Evolutionary conservation across 2,797 vertebrate genomes (phyloP), one percentile per base, ranked within the genome.

Genomic region (Gymnopithys bicolor): DNA sequence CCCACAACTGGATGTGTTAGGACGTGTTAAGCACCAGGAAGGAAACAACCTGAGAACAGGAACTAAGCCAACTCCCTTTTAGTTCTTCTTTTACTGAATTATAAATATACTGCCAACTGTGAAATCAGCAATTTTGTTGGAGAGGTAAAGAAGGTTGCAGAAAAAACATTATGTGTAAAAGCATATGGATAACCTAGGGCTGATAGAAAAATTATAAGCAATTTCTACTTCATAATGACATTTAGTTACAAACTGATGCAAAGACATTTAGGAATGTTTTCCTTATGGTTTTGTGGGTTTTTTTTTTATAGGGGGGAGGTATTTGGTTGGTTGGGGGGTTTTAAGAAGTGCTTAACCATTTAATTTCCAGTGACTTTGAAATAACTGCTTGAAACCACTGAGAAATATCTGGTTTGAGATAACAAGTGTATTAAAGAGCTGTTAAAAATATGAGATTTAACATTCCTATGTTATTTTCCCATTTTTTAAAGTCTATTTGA

Each of bases 61-160:
- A 80, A 12, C 23, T 39, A 55, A 81, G 79, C 17, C 58, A n/a
- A 33, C 24, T 64, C n/a, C 4, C 19, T 77, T 24, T 30, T 78
- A 55, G 27, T 75, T 67, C 19, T 80, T 84, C 13, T 55, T 66
- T 75, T 76, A 62, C 15, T 27, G 17, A 77, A 59, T 86, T 75
- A 41, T 85, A 73, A 89, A 84, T 45, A 46, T 37, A 52, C 13
- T 62, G 80, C 79, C 88, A 91, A 77, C n/a, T 93, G 77, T 88
- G 86, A 95, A 91, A 94, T 73, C 43, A 37, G n/a, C 33, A 39
- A 87, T 89, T 90, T 62, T 81, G 35, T 55, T 69, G 33, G 25
- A 79, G 51, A 87, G 70, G 41, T 75, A 79, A 88, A 84, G 76
- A 28, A 60, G 66, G 8, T 19, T 79, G 74, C 76, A 76, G 73